Evolutionary conservation across 2,797 vertebrate genomes (phyloP), one percentile per base, ranked within the genome.

Genomic region (Bovichtus variegatus): DNA sequence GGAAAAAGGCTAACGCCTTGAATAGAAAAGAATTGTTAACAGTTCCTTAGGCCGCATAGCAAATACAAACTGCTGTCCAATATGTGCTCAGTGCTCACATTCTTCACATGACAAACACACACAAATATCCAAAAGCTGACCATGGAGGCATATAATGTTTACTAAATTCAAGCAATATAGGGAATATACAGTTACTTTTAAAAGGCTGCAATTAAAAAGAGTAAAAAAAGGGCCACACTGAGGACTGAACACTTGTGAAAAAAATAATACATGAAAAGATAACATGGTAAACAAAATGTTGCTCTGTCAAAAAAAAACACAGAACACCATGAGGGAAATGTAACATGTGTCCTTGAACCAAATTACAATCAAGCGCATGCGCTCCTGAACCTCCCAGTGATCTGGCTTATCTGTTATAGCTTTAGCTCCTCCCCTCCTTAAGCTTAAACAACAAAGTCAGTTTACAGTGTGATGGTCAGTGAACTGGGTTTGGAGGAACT

Each of bases 361-460:
- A 94, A 94, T 94, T 92, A 94, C 75, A 71, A 83, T 87, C 78
- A 51, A 25, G 90, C 90, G 81, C 94, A 94, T 93, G 93, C 89
- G 88, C 86, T 72, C 11, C 57, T 73, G 59, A 71, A 85, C 43
- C 81, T 79, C 49, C 31, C 81, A 74, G 92, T 92, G 94, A 95
- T 95, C 94, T 94, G 93, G 91, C 93, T 96, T 94, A 95, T 95
- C 95, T 85, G 83, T 88, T 80, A n/a, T n/a, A 38, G 86, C 90
- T 89, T 91, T 92, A 84, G 90, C 81, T 88, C 90, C 93, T 88
- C 92, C 91, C 89, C 82, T 84, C 73, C 89, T 90, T 93, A 92
- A 93, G 94, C 94, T 92, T 91, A 81, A 90, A 93, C 89, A 87
- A 91, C 91, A 85, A 83, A 91, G 89, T 89, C 87, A 89, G 86